These are phyloP conservation scores for Diplosoma virens DNA, from an alignment of 23 tunicate species.

Conservation along the genomic window DNA sequence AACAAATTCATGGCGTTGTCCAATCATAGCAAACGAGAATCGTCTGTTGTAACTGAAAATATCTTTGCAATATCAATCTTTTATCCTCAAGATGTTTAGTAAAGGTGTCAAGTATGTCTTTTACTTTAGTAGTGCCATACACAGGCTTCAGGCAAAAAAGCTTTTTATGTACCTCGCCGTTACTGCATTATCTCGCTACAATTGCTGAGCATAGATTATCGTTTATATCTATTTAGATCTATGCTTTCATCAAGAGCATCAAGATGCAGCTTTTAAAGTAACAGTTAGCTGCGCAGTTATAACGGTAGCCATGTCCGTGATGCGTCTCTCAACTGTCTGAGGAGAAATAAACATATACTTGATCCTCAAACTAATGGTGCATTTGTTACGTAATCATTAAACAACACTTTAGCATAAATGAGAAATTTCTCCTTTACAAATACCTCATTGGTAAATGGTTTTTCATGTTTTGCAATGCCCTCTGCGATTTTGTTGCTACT, in stretches of 20 bases:
- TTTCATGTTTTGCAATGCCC: too few species aligned
- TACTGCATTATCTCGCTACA: constrained; percentile 25
- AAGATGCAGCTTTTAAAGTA: constrained; percentile 7
- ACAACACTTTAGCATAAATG: too few species aligned
- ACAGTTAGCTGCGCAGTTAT: constrained; percentile 20
- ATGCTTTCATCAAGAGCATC: constrained; percentile 30
- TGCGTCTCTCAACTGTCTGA: constrained; percentile 31
- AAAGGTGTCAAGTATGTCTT: constrained; percentile 28
- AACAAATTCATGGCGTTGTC: not conserved
- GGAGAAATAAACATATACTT: constrained; percentile 17
- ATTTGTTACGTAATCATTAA: too few species aligned
- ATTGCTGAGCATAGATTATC: constrained; percentile 15
- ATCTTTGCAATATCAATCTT: constrained; percentile 25
- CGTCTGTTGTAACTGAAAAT: constrained; percentile 38
- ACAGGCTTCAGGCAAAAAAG: constrained; percentile 31
- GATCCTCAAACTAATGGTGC: constrained; percentile 23
- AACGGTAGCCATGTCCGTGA: constrained; percentile 35
- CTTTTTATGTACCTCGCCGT: constrained; percentile 27
- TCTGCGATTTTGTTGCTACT: too few species aligned
- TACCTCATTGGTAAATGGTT: too few species aligned
- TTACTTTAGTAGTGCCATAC: constrained; percentile 38
- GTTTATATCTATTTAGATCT: constrained; percentile 23
- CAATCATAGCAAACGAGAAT: constrained; percentile 13
- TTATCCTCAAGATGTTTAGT: constrained; percentile 8
- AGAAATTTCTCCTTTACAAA: too few species aligned